A percentile compares a stretch with the other conserved stretches of the same genome.
Conservation (phyloP, 2,797 vertebrate genomes). For the Miichthys miiuy region DNA sequence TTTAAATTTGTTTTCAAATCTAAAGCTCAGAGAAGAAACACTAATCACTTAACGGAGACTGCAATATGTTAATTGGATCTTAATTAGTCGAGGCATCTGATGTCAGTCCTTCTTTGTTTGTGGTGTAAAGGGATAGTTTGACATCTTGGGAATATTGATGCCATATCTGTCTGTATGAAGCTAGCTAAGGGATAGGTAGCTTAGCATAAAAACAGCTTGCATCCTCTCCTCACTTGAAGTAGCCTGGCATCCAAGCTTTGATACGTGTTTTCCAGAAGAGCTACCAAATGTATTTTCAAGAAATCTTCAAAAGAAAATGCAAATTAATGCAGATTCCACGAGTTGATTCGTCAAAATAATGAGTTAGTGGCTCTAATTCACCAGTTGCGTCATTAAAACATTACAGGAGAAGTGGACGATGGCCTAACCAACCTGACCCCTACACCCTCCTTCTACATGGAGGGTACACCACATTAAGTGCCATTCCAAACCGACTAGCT, state of each 20-base stretch:
- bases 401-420: neutral
- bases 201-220: neutral
- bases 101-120: neutral
- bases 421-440: too few relatives aligned
- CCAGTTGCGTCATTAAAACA: neutral
- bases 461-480: too few relatives aligned
- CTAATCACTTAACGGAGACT: neutral
- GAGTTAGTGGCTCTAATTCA: neutral
- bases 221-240: too few relatives aligned
- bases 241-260: neutral
- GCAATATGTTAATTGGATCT: neutral
- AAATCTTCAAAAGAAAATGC: neutral
- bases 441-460: too few relatives aligned
- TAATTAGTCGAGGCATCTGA: neutral
- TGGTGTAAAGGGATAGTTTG: neutral
- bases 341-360: neutral
- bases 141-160: neutral
- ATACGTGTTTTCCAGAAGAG: neutral
- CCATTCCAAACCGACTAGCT: too few relatives aligned
- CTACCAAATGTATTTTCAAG: too few relatives aligned
- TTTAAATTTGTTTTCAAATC: neutral
- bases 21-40: neutral
- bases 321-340: neutral
- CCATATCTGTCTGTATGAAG: neutral
- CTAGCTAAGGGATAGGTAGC: neutral